These are phyloP conservation scores for Augochlorella aurata DNA, from an alignment of 2,888 invertebrate genomes.

Conservation along the genomic window DNA sequence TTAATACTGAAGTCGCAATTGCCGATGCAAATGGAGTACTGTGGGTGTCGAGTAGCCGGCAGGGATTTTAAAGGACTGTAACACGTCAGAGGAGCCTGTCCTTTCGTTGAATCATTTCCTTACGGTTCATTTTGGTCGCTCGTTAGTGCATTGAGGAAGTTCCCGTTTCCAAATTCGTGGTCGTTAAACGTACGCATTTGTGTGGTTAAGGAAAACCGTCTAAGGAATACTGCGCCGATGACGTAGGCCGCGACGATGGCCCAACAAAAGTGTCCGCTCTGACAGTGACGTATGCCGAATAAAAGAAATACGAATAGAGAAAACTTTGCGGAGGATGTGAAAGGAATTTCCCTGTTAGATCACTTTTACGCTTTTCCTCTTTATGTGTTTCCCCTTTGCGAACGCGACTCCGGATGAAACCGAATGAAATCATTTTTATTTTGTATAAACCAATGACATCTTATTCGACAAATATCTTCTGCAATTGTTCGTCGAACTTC, in stretches of 20 bases:
- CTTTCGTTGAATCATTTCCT: slow-evolving; percentile 30
- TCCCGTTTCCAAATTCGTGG: slow-evolving; percentile 5
- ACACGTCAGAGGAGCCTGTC: slow-evolving; percentile 22
- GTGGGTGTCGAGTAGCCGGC: slow-evolving; percentile 7
- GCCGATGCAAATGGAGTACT: slow-evolving; percentile 20
- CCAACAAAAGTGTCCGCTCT: not conserved
- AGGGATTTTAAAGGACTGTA: slow-evolving; percentile 43
- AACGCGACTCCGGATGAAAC: too few relatives aligned
- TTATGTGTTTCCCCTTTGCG: too few relatives aligned
- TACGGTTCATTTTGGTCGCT: not conserved
- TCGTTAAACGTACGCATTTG: not conserved
- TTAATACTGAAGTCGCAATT: slow-evolving; percentile 22
- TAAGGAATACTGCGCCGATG: slow-evolving; percentile 5
- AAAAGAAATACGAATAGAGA: not conserved
- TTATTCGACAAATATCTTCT: too few relatives aligned
- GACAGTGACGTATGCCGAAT: not conserved
- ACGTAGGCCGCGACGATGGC: not conserved
- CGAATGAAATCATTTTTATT: too few relatives aligned
- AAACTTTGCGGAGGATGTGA: not conserved
- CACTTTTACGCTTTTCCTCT: not conserved
- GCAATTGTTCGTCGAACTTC: too few relatives aligned
- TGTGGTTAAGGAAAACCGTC: slow-evolving; percentile 29
- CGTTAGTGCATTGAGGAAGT: slow-evolving; percentile 11
- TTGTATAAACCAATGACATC: too few relatives aligned
- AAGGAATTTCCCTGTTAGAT: slow-evolving; percentile 11